Base-by-base conservation (phyloP, 2,888 invertebrate genomes). In the Carabus problematicus region DNA sequence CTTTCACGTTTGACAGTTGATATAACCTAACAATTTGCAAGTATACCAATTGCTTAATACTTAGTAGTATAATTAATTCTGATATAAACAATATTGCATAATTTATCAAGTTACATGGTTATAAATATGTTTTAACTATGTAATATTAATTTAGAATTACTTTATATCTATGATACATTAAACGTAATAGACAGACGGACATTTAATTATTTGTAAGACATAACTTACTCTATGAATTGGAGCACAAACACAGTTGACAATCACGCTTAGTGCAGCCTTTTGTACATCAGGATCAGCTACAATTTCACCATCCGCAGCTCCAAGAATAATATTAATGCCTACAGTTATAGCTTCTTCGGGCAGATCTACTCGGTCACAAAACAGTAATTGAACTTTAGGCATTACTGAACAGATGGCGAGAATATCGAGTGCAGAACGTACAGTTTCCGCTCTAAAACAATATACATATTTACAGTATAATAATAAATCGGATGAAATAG, bases 191-290 rank as follows among this genome's bases (percentile, higher is more conserved):
- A 3, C 2, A 29, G 29, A 29, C 6, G 29, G 6, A 29, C 6
- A 29, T 29, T 29, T 29, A 29, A 29, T 29, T 29, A 29, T 29
- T 29, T 29, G 2, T 29, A 29, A 29, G 29, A 29, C 29, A 29
- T 47, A 14, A 16, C 85, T 83, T 79, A 93, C 93, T 81, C 93
- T 86, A 72, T 91, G 89, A 9, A 93, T 88, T 0, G 97, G 97
- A 1, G 95, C 94, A 83, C 96, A 97, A 1, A 97, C 94, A 81
- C 96, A 97, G 82, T 97, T 97, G 63, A 95, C 93, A 68, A 98
- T 87, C 16, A 96, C 93, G 74, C 92, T 89, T 1, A 98, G 84
- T 0, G 98, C 97, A 0, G 96, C 91, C 75, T 93, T 92, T 81
- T 97, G 94, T 0, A 97, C 95, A 75, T 97, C 97, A 0, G 96